Evolutionary conservation across 2,113 vertebrate species (phyloP).

Genomic region (Colinus virginianus): DNA sequence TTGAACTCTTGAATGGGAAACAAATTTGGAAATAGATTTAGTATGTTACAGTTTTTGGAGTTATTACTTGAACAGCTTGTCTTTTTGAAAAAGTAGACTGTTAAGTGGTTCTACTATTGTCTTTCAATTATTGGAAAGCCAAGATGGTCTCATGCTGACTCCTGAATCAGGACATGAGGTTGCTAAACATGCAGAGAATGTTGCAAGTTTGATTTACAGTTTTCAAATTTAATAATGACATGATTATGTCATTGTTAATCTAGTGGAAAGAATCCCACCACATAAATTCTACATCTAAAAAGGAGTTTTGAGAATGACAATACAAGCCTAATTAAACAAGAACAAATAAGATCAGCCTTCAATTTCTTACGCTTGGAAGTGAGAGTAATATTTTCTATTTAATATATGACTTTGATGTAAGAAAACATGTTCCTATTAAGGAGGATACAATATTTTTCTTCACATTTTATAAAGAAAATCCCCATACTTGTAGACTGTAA

Average conservation of each 20-base stretch:
- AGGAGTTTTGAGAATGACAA: not conserved
- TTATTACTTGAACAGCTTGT: not conserved
- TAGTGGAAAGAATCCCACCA: not conserved
- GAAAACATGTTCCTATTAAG: not conserved
- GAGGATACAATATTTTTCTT: not conserved
- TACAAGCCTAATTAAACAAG: not conserved
- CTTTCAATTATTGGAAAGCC: not conserved
- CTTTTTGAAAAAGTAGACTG: not conserved
- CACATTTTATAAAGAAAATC: not conserved
- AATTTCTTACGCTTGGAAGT: not conserved
- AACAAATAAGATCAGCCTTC: not conserved
- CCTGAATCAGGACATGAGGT: not conserved
- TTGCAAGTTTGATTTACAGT: not conserved
- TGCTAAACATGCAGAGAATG: not conserved
- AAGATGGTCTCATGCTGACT: not conserved
- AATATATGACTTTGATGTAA: not conserved
- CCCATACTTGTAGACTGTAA: accelerated
- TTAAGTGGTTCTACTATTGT: not conserved
- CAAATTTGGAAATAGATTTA: not conserved
- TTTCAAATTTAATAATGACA: not conserved
- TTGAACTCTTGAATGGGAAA: not conserved
- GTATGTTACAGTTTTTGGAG: not conserved
- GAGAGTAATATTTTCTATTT: not conserved
- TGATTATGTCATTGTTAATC: not conserved
- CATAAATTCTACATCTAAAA: not conserved